Percentiles rank a stretch among this genome's conserved stretches.
Conservation (phyloP, 2,113 vertebrate species). For the Oriolus oriolus region DNA sequence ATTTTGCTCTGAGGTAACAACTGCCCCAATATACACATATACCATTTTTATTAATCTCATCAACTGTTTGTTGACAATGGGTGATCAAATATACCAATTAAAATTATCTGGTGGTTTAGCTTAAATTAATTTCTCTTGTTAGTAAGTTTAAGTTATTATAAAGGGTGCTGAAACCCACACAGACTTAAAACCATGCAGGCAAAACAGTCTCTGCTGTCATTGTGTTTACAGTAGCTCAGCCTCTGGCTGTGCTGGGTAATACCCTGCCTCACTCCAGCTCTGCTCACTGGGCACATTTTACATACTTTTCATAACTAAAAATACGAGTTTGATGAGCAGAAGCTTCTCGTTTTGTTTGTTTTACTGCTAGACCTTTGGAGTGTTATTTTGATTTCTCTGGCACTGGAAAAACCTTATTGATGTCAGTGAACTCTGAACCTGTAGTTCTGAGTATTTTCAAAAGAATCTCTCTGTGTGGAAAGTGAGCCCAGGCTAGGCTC, state of each 20-base stretch:
- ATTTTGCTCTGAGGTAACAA: background rate
- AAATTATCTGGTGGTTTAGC: background rate
- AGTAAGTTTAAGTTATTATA: background rate
- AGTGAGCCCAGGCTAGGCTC: background rate
- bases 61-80: background rate
- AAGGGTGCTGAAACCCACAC: background rate
- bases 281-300: background rate
- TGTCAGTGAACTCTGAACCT: background rate
- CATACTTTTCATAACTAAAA: background rate
- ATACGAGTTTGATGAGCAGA: background rate
- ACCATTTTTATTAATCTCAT: background rate
- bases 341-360: background rate
- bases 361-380: background rate
- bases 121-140: background rate
- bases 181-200: background rate
- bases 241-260: background rate
- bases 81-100: background rate
- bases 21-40: background rate
- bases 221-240: background rate
- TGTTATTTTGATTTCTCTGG: background rate
- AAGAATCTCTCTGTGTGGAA: background rate
- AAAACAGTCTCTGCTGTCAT: background rate
- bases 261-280: background rate
- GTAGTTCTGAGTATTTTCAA: background rate
- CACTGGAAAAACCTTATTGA: background rate